Conservation (phyloP, 2,888 invertebrate genomes). For the Idaea straminata region DNA sequence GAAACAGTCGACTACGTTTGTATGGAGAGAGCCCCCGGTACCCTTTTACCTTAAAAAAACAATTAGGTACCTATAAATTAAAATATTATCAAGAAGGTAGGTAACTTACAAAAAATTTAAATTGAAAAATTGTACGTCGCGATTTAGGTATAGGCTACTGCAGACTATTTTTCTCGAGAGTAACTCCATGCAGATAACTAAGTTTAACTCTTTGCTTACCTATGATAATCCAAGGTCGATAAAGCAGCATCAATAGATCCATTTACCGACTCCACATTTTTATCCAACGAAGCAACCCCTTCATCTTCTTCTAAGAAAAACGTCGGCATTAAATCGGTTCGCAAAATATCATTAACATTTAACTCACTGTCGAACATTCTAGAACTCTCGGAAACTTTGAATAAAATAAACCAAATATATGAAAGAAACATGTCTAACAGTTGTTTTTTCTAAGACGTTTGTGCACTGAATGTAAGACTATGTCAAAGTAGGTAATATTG, state of each 20-base stretch:
- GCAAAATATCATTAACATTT: slow-evolving; percentile 84
- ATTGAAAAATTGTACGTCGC: too few species aligned
- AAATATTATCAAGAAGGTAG: too few species aligned
- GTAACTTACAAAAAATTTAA: too few species aligned
- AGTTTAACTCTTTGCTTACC: slow-evolving; percentile 61
- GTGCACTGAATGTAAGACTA: slow-evolving; percentile 22
- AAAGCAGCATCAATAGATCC: slow-evolving; percentile 83
- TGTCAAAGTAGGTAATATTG: slow-evolving; percentile 33
- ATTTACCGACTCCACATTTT: slow-evolving; percentile 52
- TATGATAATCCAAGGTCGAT: slow-evolving; percentile 84
- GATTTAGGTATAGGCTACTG: too few species aligned
- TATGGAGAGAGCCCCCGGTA: too few species aligned
- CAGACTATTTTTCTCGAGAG: too few species aligned
- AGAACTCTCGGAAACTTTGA: slow-evolving; percentile 17
- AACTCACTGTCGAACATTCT: slow-evolving; percentile 59
- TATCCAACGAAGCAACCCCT: slow-evolving; percentile 31
- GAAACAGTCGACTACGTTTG: too few species aligned
- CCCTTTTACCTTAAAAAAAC: too few species aligned
- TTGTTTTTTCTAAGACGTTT: background rate
- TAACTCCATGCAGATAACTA: too few species aligned
- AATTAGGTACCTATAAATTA: too few species aligned
- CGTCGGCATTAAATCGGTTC: slow-evolving; percentile 85
- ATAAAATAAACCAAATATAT: slow-evolving; percentile 14
- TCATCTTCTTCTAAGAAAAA: slow-evolving; percentile 76
- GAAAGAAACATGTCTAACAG: slow-evolving; percentile 19